These are phyloP conservation scores for Clangula hyemalis DNA, from an alignment of 2,797 vertebrate genomes.

Conservation along the genomic window DNA sequence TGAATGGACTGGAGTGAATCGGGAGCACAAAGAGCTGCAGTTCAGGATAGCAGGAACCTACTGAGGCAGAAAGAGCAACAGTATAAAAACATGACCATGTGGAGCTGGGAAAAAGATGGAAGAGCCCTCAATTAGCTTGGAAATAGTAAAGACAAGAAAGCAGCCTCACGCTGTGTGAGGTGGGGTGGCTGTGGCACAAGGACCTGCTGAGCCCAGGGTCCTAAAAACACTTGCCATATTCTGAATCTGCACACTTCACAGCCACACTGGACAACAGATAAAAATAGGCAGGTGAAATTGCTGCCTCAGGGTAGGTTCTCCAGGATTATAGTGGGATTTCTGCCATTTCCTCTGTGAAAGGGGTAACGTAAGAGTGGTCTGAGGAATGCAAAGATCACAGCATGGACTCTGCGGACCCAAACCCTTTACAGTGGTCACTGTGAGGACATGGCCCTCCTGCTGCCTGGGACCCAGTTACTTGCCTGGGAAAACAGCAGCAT, in stretches of 20 bases:
- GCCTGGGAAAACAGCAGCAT: neutral
- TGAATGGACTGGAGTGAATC: constrained; percentile 68
- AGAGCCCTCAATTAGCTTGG: neutral
- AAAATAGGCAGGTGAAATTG: neutral
- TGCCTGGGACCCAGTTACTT: neutral
- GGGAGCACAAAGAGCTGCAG: constrained; percentile 55
- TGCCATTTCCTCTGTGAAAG: neutral
- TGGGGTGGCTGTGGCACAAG: neutral
- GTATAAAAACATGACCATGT: constrained; percentile 46
- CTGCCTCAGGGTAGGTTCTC: neutral
- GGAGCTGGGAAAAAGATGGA: constrained; percentile 31
- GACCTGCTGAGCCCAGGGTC: neutral
- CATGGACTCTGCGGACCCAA: neutral
- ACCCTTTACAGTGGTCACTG: neutral
- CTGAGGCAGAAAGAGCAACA: constrained; percentile 58
- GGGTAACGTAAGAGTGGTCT: neutral
- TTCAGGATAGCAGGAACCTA: constrained; percentile 41
- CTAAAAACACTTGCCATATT: neutral
- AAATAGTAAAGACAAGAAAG: neutral
- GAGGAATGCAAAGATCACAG: neutral
- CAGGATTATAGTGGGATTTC: neutral
- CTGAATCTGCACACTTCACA: neutral
- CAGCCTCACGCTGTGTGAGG: neutral
- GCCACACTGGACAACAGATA: neutral
- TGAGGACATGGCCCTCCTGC: neutral